A percentile compares a stretch with the other conserved stretches of the same genome.
Evolutionary conservation across 2,113 vertebrate species (phyloP).

Genomic region (Sturnira hondurensis): DNA sequence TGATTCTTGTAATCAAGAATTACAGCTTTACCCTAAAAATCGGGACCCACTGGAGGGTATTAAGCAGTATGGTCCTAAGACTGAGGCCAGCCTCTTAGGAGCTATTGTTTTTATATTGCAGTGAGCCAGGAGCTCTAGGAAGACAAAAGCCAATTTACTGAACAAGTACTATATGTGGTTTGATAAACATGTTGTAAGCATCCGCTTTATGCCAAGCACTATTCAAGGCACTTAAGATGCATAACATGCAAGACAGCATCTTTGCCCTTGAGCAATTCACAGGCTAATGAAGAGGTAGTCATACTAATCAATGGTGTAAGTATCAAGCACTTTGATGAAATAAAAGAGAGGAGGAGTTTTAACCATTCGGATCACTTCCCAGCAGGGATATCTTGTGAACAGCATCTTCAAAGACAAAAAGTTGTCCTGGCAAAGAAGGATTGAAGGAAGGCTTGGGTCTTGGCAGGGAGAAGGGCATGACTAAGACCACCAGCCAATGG

Average conservation of each 20-base stretch:
- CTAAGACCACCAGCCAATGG: neutral
- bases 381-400: neutral
- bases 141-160: neutral
- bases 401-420: neutral
- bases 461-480: neutral
- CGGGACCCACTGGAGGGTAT: neutral
- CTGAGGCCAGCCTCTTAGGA: neutral
- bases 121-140: neutral
- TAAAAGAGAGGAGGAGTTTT: neutral
- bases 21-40: neutral
- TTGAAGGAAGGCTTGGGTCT: neutral
- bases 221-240: neutral
- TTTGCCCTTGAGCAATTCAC: neutral
- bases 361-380: neutral
- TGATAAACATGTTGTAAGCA: neutral
- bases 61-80: rapidly evolving
- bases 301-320: neutral
- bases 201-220: neutral
- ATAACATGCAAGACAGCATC: too few species aligned
- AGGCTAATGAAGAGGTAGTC: neutral
- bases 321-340: neutral
- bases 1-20: too few species aligned
- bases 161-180: neutral
- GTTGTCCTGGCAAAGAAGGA: too few species aligned
- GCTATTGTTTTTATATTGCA: neutral